Base-by-base conservation (phyloP, 2,888 invertebrate species). In the Andrena fulva region DNA sequence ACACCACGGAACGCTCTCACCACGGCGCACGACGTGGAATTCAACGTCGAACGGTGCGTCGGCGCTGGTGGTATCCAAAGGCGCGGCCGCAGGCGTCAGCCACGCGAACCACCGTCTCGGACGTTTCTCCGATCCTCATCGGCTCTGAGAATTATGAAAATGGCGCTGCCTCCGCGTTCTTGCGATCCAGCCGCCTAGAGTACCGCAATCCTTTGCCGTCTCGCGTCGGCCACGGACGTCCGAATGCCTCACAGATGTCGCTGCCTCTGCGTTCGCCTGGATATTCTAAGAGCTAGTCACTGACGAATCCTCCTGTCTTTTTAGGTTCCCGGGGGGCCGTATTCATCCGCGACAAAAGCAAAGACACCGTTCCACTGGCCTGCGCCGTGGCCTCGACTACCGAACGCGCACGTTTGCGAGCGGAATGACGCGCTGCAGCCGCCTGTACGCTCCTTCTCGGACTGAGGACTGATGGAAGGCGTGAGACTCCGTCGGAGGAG, bases 11-110 rank as follows among this genome's bases (percentile, higher is more conserved):
- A 72, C 48, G 60, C 31, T 69, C 80, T 75, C 64, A n/a, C 75
- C 50, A 16, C 24, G 24, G 42, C 35, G 77, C 62, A 33, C 77
- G 8, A 60, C 24, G 66, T 24, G 79, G 77, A 77, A 78, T 85
- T 75, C 77, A 83, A 50, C 62, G 54, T 31, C 27, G 70, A 31
- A 33, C 27, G 42, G 76, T 81, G 87, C 84, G 85, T 89, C 87
- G 91, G 87, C 90, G 86, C 85, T 84, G 86, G 78, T 89, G 92
- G 91, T 91, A 91, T 91, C 88, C 88, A 87, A 90, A 92, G 92
- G 92, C 91, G 92, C 91, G 91, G 91, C 89, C 88, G 67, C 73
- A 79, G 78, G 80, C 85, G 75, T 87, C 76, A 76, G 76, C 76
- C 87, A 42, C 80, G 84, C 79, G 72, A 73, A 62, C 87, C 72